A percentile compares a stretch with the other conserved stretches of the same genome.
Conservation (phyloP, 2,113 vertebrate species). For the Chlamydotis undulata region DNA sequence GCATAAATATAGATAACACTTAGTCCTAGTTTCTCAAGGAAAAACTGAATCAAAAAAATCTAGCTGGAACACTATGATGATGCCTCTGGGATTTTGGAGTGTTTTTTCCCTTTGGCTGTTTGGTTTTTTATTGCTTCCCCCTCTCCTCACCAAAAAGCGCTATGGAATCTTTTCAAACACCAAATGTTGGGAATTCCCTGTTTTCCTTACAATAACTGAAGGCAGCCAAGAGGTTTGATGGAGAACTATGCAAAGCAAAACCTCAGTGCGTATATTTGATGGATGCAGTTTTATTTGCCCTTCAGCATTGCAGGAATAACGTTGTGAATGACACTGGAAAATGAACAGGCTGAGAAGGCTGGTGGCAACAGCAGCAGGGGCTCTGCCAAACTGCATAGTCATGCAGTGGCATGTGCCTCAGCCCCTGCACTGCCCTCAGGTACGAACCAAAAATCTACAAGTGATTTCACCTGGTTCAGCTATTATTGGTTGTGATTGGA, state of each 20-base stretch:
- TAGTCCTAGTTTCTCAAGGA: not conserved
- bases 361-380: not conserved
- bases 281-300: not conserved
- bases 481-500: not conserved
- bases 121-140: not conserved
- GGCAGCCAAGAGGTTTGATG: not conserved
- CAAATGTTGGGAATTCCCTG: rapidly evolving
- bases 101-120: rapidly evolving
- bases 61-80: not conserved
- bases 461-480: not conserved
- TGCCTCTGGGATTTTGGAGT: not conserved
- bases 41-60: not conserved
- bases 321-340: not conserved
- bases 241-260: not conserved
- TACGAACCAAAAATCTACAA: not conserved
- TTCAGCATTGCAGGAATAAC: not conserved
- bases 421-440: not conserved
- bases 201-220: not conserved
- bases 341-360: not conserved
- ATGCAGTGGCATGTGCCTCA: not conserved
- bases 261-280: not conserved
- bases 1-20: not conserved
- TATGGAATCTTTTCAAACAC: not conserved
- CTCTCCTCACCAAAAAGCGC: not conserved
- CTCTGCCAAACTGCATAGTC: not conserved